Base-by-base conservation (phyloP, 2,888 invertebrate genomes). In the Alcis repandata region DNA sequence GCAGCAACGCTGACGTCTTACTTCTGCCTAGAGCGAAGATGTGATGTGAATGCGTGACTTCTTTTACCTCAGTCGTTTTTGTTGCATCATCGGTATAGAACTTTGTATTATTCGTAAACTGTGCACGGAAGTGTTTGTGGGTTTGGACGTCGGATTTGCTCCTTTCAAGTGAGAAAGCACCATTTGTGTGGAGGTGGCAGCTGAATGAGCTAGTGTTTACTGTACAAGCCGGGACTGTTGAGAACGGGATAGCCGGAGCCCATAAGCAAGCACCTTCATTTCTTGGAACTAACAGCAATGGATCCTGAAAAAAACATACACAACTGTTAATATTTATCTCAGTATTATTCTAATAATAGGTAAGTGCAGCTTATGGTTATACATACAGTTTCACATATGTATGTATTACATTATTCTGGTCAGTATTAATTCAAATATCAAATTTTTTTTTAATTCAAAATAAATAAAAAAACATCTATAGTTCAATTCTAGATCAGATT, bases 251-350 rank as follows among this genome's bases (percentile, higher is more conserved):
- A 1, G 92, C 75, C 0, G 93, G 93, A 11, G 91, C 94, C 92
- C 90, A 94, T 63, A 90, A 75, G 76, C 90, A 93, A 9, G 94
- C 93, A 17, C 95, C 95, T 70, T 94, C 94, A 83, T 95, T 95
- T 70, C 95, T 89, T 10, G 95, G 95, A 72, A 94, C 95, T 82
- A 95, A 85, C 43, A 95, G 81, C 11, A 95, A 84, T 0, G 95
- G 95, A 82, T 95, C 94, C 94, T 94, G 79, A n/a, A 84, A 70
- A 52, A 15, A 32, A 15, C 2, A 32, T n/a, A 48, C 15, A 46
- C 6, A 27, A 19, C 10, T 13, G 0, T 22, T 22, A 27, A 22
- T 8, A 13, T 46, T 22, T 22, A 19, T 11, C 40, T 15, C 3
- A 15, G 1, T 10, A 36, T 36, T 10, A 33, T 7, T 10, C 10